A percentile compares a stretch with the other conserved stretches of the same genome.
Evolutionary conservation across 2,113 vertebrate genomes (phyloP).

Genomic region (Gambusia holbrooki): DNA sequence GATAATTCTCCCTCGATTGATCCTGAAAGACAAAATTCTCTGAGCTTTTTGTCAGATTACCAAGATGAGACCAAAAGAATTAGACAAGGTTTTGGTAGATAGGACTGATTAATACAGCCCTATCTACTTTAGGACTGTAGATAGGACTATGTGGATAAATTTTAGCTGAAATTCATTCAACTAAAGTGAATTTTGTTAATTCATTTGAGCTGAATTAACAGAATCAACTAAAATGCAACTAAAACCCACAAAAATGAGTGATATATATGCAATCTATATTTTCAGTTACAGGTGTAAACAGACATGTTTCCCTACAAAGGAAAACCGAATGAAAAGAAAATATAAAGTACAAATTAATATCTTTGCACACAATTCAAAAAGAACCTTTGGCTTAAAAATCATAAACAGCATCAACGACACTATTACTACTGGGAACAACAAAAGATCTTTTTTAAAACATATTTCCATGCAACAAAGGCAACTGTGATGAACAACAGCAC

Average conservation of each 20-base stretch:
- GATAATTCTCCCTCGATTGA: background rate
- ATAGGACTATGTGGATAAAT: no score
- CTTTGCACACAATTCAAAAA: slow-evolving; percentile 73
- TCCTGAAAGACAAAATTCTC: background rate
- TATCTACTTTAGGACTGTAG: no score
- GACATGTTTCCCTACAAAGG: slow-evolving; percentile 71
- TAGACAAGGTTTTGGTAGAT: background rate
- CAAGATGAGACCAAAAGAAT: background rate
- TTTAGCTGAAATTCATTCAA: no score
- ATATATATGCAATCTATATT: slow-evolving; percentile 80
- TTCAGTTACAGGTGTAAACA: slow-evolving; percentile 83
- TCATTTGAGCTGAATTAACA: background rate
- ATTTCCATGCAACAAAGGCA: slow-evolving; percentile 83
- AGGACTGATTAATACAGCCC: background rate
- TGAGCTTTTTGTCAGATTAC: background rate
- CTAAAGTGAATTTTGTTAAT: no score
- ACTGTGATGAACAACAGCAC: slow-evolving; percentile 66
- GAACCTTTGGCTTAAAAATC: slow-evolving; percentile 80
- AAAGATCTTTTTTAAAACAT: slow-evolving; percentile 49
- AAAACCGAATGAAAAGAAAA: slow-evolving; percentile 59
- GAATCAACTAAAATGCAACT: background rate
- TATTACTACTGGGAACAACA: slow-evolving; percentile 58
- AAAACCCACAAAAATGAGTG: slow-evolving; percentile 47
- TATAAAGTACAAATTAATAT: slow-evolving; percentile 70
- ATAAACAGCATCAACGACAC: slow-evolving; percentile 58